Conservation (phyloP, 1,140 invertebrate species). For the Ostrea edulis region DNA sequence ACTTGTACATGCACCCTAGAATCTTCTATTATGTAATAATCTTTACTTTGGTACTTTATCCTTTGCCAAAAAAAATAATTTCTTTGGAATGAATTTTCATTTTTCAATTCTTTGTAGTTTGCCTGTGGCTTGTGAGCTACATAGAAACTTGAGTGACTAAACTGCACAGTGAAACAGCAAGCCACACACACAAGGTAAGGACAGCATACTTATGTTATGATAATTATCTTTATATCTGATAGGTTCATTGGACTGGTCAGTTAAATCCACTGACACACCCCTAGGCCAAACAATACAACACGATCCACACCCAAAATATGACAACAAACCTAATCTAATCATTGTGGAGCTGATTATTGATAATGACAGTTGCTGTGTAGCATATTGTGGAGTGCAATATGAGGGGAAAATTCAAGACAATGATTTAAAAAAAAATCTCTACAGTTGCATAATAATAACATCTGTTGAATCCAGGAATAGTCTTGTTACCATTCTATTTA, state of each 20-base stretch:
- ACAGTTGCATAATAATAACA: background rate
- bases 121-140: background rate
- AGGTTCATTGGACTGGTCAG: constrained; percentile 14
- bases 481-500: background rate
- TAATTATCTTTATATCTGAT: constrained; percentile 26
- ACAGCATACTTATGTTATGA: background rate
- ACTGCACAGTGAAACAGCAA: background rate
- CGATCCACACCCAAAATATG: constrained; percentile 4
- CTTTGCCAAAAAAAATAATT: background rate
- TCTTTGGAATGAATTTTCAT: background rate
- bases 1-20: background rate
- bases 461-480: background rate
- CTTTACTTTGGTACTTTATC: background rate
- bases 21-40: background rate
- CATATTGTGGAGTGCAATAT: background rate
- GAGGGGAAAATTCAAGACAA: background rate
- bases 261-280: constrained; percentile 24
- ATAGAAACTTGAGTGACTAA: background rate
- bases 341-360: background rate
- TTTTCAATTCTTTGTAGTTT: background rate
- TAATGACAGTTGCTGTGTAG: background rate
- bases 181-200: background rate
- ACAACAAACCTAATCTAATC: background rate
- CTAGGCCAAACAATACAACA: constrained; percentile 17
- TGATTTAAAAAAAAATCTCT: background rate